Base-by-base conservation (phyloP, 2,888 invertebrate species). In the Eutolmus rufibarbis region DNA sequence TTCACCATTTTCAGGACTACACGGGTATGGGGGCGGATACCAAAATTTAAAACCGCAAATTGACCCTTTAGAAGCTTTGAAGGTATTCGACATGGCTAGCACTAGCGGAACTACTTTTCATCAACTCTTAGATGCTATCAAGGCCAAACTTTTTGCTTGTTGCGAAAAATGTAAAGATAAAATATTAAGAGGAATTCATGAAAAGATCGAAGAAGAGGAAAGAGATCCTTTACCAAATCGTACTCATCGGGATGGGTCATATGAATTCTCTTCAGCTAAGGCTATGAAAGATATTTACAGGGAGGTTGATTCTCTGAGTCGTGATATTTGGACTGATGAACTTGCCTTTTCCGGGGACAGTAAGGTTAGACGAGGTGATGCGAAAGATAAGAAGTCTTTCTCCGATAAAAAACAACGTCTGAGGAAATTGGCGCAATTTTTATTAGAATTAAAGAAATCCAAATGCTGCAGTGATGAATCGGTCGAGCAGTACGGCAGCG, bases 161-260 rank as follows among this genome's bases (percentile, higher is more conserved):
- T 86, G 86, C 43, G 86, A 86, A 66, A 86, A 86, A 66, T 86
- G 86, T n/a, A 86, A 86, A 34, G 40, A 78, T 19, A 86, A 86
- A 66, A 86, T 86, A 16, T 28, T 86, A 16, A 79, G 19, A 16
- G 86, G 86, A 1, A 86, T 86, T 9, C 78, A 86, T 43, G 78
- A 86, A 28, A 86, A 66, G 76, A 86, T 86, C 4, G 86, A 78
- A 4, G 86, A 86, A 5, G 78, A 86, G 8, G 86, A 86, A 16
- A 51, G 19, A 23, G 56, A 5, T 14, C 31, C 12, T 12, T 12
- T 66, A 9, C 8, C 28, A 23, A 28, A 23, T 28, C 66, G 28
- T 1, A 2, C 9, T n/a, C 9, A 28, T 66, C 19, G 23, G 23
- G 66, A 66, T 4, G 66, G 66, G 12, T 37, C 76, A 14, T 19